Evolutionary conservation across 1,140 invertebrate genomes (phyloP), one percentile per base, ranked within the genome.

Genomic region (Oreohelix idahoensis): DNA sequence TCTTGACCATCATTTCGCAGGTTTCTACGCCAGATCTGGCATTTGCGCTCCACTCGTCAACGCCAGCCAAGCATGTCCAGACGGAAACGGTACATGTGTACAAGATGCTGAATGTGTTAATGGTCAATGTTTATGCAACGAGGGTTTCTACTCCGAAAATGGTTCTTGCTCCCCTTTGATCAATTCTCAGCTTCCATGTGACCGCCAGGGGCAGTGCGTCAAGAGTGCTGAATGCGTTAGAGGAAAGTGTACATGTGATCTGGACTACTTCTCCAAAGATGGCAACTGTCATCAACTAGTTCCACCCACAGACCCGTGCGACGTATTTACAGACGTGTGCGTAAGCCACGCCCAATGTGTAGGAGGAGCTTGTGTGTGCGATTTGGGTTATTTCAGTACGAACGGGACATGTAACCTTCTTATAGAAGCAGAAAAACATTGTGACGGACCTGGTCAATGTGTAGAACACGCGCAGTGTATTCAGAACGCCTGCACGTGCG

Each of bases 281-380:
- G 42, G 42, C 1, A 11, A 15, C 39, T 75, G 73, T 42, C 73
- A 15, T 29, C 8, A 11, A 26, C 29, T 45, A 20, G n/a, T 76
- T 32, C 39, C 74, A 38, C 36, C 74, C 2, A 17, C 11, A 5
- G 29, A 17, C 11, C 42, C 10, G 2, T 76, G 74, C 45, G 38
- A 76, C 11, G 45, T 8, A 38, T 45, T 15, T 15, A 42, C 63
- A 23, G 78, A 79, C 32, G 58, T 69, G 17, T 79, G 78, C 35
- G 84, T 84, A 36, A 53, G 71, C 42, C 63, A 82, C 42, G 79
- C 84, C 8, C 23, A 82, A 39, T 84, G 84, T 39, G 17, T 13
- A 38, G 69, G 23, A 26, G 80, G 80, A 32, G n/a, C 26, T 39
- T 84, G 84, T 75, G 29, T 29, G 53, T 84, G 84, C 39, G 42